A percentile compares a stretch with the other conserved stretches of the same genome.
Conservation (phyloP, 2,113 vertebrate species). For the Merops nubicus region DNA sequence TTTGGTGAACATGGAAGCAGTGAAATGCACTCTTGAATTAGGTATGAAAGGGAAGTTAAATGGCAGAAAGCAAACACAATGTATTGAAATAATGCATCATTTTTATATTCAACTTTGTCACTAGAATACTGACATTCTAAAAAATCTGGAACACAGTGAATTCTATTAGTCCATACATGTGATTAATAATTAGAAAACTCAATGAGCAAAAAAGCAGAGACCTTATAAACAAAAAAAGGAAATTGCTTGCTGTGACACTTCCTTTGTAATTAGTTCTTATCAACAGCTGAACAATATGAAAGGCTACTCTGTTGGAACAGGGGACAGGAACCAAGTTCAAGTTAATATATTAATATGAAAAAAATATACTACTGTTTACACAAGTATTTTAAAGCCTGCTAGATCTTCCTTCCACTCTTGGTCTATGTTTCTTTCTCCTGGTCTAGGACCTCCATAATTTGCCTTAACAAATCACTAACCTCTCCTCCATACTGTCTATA, state of each 20-base stretch:
- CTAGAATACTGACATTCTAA: neutral
- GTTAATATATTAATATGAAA: neutral
- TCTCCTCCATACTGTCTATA: neutral
- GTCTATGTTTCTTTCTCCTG: neutral
- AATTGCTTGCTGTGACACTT: neutral
- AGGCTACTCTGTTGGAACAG: neutral
- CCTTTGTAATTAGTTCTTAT: neutral
- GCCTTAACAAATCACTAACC: neutral
- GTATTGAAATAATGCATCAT: neutral
- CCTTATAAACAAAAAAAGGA: neutral
- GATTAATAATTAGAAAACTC: neutral
- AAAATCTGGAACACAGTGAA: neutral
- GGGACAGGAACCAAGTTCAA: neutral
- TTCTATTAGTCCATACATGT: neutral
- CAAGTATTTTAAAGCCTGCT: neutral
- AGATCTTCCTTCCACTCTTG: neutral
- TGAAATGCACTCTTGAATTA: slow-evolving; percentile 26
- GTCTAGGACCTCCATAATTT: neutral
- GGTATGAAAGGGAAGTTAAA: neutral
- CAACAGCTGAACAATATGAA: neutral
- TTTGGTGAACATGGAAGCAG: slow-evolving; percentile 65
- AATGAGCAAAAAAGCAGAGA: neutral
- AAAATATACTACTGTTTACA: neutral
- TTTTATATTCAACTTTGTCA: neutral
- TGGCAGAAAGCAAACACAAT: slow-evolving; percentile 1